These are phyloP conservation scores for Anneissia japonica DNA, from an alignment of 35 echinoderm and acorn worm genomes.

Conservation along the genomic window DNA sequence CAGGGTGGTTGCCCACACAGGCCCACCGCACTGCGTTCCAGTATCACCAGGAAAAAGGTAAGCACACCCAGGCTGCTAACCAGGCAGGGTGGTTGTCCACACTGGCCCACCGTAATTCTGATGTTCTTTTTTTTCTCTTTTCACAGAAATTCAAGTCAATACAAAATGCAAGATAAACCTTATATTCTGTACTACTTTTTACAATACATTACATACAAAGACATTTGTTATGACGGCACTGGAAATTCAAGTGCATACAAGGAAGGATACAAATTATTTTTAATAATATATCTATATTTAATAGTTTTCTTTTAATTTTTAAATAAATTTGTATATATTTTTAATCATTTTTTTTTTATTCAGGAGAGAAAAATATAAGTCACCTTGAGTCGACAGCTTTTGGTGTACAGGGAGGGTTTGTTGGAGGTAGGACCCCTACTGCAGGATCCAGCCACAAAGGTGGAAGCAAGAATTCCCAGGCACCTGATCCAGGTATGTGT, in stretches of 20 bases:
- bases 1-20: slow-evolving; percentile 84
- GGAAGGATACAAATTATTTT: no score
- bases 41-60: slow-evolving; percentile 65
- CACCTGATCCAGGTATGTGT: not conserved
- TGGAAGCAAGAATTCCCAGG: not conserved
- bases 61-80: slow-evolving; percentile 34
- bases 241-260: no score
- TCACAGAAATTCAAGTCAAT: no score
- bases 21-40: slow-evolving; percentile 67
- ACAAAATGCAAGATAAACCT: no score
- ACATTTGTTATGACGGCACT: no score
- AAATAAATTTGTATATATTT: no score
- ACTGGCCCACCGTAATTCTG: slow-evolving; percentile 62
- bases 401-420: not conserved
- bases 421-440: not conserved
- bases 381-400: not conserved
- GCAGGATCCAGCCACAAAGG: not conserved
- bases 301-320: no score
- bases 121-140: no score
- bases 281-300: no score
- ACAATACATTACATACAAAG: no score
- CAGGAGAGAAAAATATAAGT: not conserved
- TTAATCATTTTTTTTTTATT: not conserved
- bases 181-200: no score
- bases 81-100: slow-evolving; percentile 88